Evolutionary conservation across 2,113 vertebrate species (phyloP).

Genomic region (Genyomyrus donnyi): DNA sequence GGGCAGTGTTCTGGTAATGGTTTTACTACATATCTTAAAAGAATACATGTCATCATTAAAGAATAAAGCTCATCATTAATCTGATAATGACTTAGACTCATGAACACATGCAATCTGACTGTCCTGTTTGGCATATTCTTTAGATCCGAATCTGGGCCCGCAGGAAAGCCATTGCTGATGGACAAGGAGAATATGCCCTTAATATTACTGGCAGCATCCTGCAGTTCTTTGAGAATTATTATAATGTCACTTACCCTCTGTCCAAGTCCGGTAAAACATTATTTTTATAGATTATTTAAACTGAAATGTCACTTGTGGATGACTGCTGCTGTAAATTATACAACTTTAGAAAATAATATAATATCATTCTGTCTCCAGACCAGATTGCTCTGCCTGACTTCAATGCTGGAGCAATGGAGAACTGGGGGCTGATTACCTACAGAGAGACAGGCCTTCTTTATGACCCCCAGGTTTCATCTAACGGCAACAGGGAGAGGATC

Average conservation of each 20-base stretch:
- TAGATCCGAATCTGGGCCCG: conserved; percentile 86
- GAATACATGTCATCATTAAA: neutral
- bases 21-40: neutral
- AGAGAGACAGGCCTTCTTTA: conserved; percentile 74
- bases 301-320: neutral
- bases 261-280: conserved; percentile 69
- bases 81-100: neutral
- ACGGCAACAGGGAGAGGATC: conserved; percentile 71
- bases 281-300: neutral
- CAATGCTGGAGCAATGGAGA: conserved; percentile 86
- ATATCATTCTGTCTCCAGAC: conserved; percentile 54
- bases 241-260: conserved; percentile 67
- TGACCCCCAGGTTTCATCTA: conserved; percentile 58
- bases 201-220: conserved; percentile 65
- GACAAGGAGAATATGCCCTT: conserved; percentile 64
- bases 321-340: neutral
- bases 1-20: conserved; percentile 43
- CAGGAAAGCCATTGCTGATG: conserved; percentile 44
- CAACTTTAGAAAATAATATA: neutral
- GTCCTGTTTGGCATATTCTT: conserved; percentile 11
- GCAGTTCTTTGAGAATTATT: conserved; percentile 61
- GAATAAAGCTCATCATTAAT: neutral
- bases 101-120: neutral
- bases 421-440: conserved; percentile 91
- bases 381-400: conserved; percentile 85